These are phyloP conservation scores for Apteryx owenii DNA, from an alignment of 2,113 vertebrate genomes.

Conservation along the genomic window DNA sequence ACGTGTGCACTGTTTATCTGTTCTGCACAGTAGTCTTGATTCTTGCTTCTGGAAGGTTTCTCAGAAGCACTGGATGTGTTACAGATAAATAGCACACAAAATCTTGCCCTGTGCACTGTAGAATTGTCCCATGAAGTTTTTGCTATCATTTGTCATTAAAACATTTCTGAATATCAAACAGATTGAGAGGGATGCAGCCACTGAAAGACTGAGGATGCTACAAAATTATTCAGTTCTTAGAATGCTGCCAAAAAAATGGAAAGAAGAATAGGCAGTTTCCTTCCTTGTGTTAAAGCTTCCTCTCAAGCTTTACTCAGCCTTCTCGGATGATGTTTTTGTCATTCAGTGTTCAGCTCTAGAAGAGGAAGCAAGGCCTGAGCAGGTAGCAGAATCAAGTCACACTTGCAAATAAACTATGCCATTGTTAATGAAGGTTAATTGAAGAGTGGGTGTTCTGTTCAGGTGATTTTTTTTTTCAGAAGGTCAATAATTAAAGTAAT, in stretches of 20 bases:
- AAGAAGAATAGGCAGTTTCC: background rate
- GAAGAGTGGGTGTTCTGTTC: background rate
- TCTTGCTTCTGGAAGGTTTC: background rate
- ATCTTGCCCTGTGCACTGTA: background rate
- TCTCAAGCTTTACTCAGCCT: background rate
- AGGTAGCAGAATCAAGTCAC: background rate
- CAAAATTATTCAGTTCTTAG: background rate
- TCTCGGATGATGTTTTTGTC: background rate
- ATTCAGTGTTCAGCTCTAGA: background rate
- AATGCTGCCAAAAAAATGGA: background rate
- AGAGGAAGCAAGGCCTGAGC: background rate
- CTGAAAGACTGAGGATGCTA: background rate
- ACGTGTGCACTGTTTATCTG: background rate
- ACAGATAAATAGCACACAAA: accelerated
- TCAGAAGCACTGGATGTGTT: background rate
- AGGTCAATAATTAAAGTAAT: background rate
- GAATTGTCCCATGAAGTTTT: background rate
- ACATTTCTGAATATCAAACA: background rate
- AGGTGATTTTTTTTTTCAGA: background rate
- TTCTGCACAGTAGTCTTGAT: background rate
- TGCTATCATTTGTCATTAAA: background rate
- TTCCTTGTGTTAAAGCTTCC: background rate
- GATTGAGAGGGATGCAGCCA: background rate
- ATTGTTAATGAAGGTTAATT: background rate
- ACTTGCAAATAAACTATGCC: background rate